These are phyloP conservation scores for Glossophaga mutica DNA, from an alignment of 2,797 vertebrate genomes.

Conservation along the genomic window DNA sequence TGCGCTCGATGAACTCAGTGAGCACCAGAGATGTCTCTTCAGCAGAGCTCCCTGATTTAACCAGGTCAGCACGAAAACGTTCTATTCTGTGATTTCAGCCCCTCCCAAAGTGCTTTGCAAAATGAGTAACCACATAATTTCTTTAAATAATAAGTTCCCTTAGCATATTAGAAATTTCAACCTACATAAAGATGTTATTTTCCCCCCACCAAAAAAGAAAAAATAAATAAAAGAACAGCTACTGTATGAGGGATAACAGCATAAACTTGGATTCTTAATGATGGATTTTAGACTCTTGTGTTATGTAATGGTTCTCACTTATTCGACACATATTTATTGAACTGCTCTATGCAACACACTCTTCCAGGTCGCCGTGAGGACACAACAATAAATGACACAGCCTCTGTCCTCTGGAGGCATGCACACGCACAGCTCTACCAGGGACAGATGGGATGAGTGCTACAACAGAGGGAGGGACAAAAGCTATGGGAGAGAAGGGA, in stretches of 20 bases:
- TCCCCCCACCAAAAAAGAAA: background rate
- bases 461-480: too few relatives aligned
- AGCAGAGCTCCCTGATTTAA: background rate
- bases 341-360: background rate
- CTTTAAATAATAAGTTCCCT: constrained; percentile 49
- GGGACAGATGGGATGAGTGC: background rate
- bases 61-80: background rate
- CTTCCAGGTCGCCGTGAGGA: background rate
- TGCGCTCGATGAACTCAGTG: background rate
- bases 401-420: background rate
- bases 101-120: background rate
- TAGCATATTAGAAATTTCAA: constrained; percentile 37
- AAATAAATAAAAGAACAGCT: background rate
- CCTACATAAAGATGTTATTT: constrained; percentile 37
- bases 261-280: constrained; percentile 41
- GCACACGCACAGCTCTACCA: too few relatives aligned
- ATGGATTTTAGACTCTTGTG: background rate
- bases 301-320: constrained; percentile 49
- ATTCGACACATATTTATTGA: constrained; percentile 12
- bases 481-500: background rate
- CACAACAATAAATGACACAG: background rate
- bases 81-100: background rate
- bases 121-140: constrained; percentile 35
- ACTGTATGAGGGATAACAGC: constrained; percentile 38
- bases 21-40: background rate